These are phyloP conservation scores for Nephrocerus scutellatus DNA, from an alignment of 2,888 invertebrate species.

Conservation along the genomic window DNA sequence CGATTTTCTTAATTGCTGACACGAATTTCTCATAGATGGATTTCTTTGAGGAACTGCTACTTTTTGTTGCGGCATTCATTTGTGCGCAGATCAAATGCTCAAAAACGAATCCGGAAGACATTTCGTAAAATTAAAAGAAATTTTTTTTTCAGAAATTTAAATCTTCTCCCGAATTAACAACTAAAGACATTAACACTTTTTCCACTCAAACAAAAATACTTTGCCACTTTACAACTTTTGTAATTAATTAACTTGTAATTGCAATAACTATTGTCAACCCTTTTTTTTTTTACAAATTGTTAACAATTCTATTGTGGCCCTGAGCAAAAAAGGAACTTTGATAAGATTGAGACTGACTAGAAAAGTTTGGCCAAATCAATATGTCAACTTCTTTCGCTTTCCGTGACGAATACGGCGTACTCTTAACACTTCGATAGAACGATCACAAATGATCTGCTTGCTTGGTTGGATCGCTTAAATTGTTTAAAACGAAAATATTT, in stretches of 20 bases:
- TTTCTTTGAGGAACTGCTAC: slow-evolving; percentile 8
- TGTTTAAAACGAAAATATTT: no score
- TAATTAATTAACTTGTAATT: no score
- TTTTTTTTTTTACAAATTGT: no score
- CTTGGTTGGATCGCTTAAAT: slow-evolving; percentile 30
- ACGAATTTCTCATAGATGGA: slow-evolving; percentile 30
- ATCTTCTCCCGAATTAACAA: slow-evolving; percentile 13
- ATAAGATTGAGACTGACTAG: no score
- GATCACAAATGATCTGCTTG: slow-evolving; percentile 36
- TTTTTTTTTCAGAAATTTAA: slow-evolving; percentile 2
- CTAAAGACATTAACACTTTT: no score
- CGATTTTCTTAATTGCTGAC: slow-evolving; percentile 30
- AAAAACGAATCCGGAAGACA: slow-evolving; percentile 45
- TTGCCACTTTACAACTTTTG: no score
- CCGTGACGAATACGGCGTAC: slow-evolving; percentile 17
- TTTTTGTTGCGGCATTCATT: slow-evolving; percentile 26
- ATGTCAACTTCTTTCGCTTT: no score
- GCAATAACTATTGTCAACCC: no score
- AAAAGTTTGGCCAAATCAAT: no score
- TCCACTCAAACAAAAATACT: no score
- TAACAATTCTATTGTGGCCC: no score
- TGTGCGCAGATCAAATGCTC: slow-evolving; percentile 42
- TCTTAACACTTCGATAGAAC: slow-evolving; percentile 40
- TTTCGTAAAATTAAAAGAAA: slow-evolving; percentile 25
- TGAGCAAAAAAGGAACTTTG: no score